phyloP scores from a whole-genome alignment of 2,797 vertebrate species.

The Sebastes dallii region DNA sequence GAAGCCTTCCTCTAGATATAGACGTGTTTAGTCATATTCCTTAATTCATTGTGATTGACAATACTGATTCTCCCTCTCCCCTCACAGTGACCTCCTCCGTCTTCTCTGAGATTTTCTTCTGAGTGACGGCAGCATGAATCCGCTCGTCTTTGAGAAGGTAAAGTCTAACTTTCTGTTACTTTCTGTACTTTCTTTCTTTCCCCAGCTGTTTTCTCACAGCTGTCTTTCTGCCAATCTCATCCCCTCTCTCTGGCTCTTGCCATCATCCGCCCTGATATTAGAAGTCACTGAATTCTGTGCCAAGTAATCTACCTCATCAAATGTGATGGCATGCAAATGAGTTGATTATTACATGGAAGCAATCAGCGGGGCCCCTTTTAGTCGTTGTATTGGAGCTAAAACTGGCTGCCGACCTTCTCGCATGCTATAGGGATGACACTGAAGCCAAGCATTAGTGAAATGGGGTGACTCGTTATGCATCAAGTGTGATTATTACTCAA shows the following conservation, averaged over 20 bases:
- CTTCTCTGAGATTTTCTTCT: background rate
- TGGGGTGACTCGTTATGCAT: conserved; percentile 29
- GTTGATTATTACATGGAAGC: conserved; percentile 49
- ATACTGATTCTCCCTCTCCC: background rate
- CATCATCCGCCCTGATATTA: conserved; percentile 23
- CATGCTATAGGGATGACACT: conserved; percentile 25
- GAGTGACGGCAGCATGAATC: background rate
- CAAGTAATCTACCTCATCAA: conserved; percentile 56
- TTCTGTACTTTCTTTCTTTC: conserved; percentile 7
- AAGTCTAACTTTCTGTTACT: conserved; percentile 10
- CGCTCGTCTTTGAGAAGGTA: conserved; percentile 37
- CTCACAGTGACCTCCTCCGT: background rate
- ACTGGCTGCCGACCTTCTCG: conserved; percentile 23
- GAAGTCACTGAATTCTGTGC: conserved; percentile 24
- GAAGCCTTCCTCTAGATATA: background rate
- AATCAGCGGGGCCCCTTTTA: conserved; percentile 47
- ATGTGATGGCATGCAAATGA: conserved; percentile 55
- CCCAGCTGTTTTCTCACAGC: conserved; percentile 5
- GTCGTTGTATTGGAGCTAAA: conserved; percentile 17
- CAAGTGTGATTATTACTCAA: conserved; percentile 38
- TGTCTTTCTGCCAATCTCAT: conserved; percentile 29
- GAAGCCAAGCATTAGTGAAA: conserved; percentile 41
- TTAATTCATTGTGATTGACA: conserved; percentile 7
- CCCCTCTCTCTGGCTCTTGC: conserved; percentile 1
- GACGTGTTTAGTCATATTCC: background rate